Conservation (phyloP, 53 echinoderm and acorn worm genomes). For the Echinarachnius parma region DNA sequence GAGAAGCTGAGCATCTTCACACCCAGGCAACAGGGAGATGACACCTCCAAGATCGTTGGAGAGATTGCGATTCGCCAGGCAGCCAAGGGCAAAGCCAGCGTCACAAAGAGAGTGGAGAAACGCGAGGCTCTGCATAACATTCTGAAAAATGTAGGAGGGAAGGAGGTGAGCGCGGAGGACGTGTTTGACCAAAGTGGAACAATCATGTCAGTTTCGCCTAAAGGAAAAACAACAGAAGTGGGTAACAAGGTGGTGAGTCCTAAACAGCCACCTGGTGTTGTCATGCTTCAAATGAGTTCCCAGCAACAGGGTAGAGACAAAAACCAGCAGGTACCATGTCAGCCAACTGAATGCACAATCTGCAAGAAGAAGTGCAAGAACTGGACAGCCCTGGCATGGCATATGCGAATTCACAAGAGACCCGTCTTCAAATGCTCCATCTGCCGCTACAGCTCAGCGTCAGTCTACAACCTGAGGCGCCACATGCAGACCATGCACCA, state of each 20-base stretch:
- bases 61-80: conserved; percentile 91
- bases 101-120: conserved; percentile 54
- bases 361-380: conserved; percentile 96
- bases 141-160: conserved; percentile 56
- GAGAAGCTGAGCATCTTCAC: conserved; percentile 73
- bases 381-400: conserved; percentile 93
- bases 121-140: conserved; percentile 68
- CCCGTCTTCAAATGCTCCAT: conserved; percentile 81
- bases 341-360: conserved; percentile 67
- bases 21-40: conserved; percentile 52
- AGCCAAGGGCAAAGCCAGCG: conserved; percentile 46
- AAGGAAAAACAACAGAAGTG: conserved; percentile 14
- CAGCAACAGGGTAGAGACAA: conserved; percentile 43
- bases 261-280: background rate
- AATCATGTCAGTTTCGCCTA: background rate
- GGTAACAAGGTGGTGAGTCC: conserved; percentile 7
- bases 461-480: conserved; percentile 73
- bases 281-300: background rate
- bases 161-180: background rate
- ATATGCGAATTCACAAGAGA: conserved; percentile 86
- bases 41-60: conserved; percentile 86
- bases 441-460: conserved; percentile 65
- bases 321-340: conserved; percentile 4
- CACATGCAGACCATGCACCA: conserved; percentile 77
- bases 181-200: background rate